Percentiles rank a stretch among this genome's conserved stretches.
These are phyloP conservation scores for Chelonus formosanus DNA, from an alignment of 2,888 invertebrate species.

Conservation along the genomic window DNA sequence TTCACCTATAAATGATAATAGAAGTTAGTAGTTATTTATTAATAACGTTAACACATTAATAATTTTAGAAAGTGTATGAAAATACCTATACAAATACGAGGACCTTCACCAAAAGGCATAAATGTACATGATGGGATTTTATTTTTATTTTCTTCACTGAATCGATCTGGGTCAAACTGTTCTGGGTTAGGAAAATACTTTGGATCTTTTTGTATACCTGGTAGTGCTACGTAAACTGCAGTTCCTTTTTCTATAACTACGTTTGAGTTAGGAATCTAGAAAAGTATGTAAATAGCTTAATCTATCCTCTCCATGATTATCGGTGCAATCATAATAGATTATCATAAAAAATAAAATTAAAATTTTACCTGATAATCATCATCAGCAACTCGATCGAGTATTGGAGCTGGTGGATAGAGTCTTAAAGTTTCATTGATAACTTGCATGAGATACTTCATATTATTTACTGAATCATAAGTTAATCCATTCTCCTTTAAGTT, in stretches of 20 bases:
- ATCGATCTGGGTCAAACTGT: slow-evolving; percentile 54
- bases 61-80: not conserved
- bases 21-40: too few relatives aligned
- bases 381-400: slow-evolving; percentile 50
- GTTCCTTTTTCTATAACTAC: slow-evolving; percentile 51
- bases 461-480: slow-evolving; percentile 49
- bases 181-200: slow-evolving; percentile 46
- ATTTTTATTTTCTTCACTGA: slow-evolving; percentile 50
- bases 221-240: slow-evolving; percentile 45
- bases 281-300: too few relatives aligned
- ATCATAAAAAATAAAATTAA: not conserved
- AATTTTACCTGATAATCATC: slow-evolving; percentile 49
- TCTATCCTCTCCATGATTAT: not conserved
- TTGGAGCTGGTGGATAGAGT: slow-evolving; percentile 53
- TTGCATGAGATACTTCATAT: slow-evolving; percentile 54
- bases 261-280: slow-evolving; percentile 51
- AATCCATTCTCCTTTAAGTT: slow-evolving; percentile 40
- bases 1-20: slow-evolving; percentile 40
- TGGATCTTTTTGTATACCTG: slow-evolving; percentile 50
- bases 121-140: slow-evolving; percentile 48
- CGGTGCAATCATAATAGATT: too few relatives aligned
- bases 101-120: slow-evolving; percentile 52
- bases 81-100: slow-evolving; percentile 30
- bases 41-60: too few relatives aligned
- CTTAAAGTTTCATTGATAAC: slow-evolving; percentile 53